Evolutionary conservation across 2,797 vertebrate species (phyloP), one percentile per base, ranked within the genome.

Genomic region (Gastrophryne carolinensis): DNA sequence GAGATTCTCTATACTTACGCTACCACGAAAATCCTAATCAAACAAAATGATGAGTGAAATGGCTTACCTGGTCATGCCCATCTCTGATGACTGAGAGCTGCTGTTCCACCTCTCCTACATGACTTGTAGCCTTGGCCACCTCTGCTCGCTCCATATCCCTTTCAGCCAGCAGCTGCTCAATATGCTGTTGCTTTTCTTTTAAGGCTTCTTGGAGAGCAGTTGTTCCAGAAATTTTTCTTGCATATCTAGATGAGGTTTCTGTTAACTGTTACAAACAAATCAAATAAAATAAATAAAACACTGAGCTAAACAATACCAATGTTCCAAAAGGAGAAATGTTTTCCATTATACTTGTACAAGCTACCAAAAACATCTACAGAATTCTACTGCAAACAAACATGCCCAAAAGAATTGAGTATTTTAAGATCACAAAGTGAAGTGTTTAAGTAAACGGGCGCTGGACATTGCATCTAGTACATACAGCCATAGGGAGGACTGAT

Each of bases 101-200:
- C 83, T 97, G 95, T 85, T 95, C 94, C 84, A 99, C 94, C 81
- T 99, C 96, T 79, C 98, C 94, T 15, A 91, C 96, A 35, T 99
- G 97, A 84, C 92, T 95, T 1, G 96, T 98, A 82, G 96, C 96
- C 86, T 98, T 98, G 72, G 97, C 96, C 73, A 98, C 95, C 86
- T 99, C 98, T 2, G 94, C 98, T 83, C 95, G 91, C 88, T 99
- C 97, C 88, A 96, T 90, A 85, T 99, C 97, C 79, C 97, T 88
- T 83, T 99, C 97, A 4, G 94, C 96, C 88, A 99, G 90, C 58
- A 99, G 93, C 87, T 99, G 98, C 81, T 99, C 97, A 54, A 99
- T 99, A 83, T 99, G 98, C 84, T 99, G 97, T 86, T 99, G 97
- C 81, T 99, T 99, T 90, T 99, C 98, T 88, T 98, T 99, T 83